Conservation (phyloP, 2,113 vertebrate species). For the Zapornia atra region DNA sequence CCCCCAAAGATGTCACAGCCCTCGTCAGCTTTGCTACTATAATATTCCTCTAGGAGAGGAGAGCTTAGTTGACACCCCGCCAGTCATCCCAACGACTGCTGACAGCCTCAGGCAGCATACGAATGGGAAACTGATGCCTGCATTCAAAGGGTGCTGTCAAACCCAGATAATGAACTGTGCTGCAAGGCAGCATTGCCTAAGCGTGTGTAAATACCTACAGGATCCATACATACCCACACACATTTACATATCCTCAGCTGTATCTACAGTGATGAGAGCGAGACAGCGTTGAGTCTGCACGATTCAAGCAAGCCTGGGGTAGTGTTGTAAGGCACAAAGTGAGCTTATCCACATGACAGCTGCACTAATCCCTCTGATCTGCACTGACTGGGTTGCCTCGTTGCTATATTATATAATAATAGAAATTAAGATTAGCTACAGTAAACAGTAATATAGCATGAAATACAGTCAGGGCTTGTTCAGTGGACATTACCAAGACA, state of each 20-base stretch:
- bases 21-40: background rate
- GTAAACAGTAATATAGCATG: conserved; percentile 57
- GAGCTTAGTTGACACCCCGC: conserved; percentile 19
- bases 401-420: conserved; percentile 49
- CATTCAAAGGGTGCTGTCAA: background rate
- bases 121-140: background rate
- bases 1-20: conserved; percentile 28
- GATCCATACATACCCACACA: background rate
- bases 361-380: conserved; percentile 31
- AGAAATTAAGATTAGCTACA: conserved; percentile 61
- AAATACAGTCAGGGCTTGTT: conserved; percentile 60
- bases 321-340: background rate
- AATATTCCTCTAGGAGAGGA: conserved; percentile 7
- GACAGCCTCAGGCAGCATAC: background rate
- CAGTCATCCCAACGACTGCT: conserved; percentile 12
- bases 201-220: conserved; percentile 38
- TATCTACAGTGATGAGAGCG: background rate
- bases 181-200: conserved; percentile 2
- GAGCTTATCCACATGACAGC: conserved; percentile 31
- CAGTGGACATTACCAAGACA: conserved; percentile 12
- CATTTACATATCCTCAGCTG: background rate
- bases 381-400: conserved; percentile 6
- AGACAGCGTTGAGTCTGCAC: background rate
- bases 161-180: background rate
- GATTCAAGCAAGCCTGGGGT: background rate